Percentiles rank a stretch among this genome's conserved stretches.
These are phyloP conservation scores for Apogon talboti DNA, from an alignment of 2,797 vertebrate species.

Conservation along the genomic window DNA sequence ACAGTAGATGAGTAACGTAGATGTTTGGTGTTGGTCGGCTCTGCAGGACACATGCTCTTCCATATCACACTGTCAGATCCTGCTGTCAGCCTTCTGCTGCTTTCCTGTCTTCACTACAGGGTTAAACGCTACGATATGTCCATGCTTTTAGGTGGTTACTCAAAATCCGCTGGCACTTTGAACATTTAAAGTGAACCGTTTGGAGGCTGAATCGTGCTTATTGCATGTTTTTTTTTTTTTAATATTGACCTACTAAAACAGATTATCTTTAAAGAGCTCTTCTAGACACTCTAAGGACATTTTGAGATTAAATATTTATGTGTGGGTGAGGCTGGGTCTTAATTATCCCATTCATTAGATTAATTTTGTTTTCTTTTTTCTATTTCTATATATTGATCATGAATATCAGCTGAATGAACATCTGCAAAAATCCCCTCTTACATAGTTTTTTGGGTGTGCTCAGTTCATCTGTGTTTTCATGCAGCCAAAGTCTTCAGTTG, in stretches of 20 bases:
- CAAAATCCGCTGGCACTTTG: background rate
- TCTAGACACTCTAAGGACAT: background rate
- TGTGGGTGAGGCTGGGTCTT: background rate
- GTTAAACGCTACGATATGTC: constrained; percentile 13
- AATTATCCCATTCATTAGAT: too few relatives aligned
- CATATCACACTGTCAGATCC: constrained; percentile 34
- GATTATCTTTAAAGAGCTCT: too few relatives aligned
- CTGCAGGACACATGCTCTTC: constrained; percentile 8
- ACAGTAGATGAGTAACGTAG: background rate
- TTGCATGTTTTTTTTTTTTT: background rate
- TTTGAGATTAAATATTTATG: background rate
- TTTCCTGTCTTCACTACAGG: constrained; percentile 9
- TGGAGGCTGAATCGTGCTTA: background rate
- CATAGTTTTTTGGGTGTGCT: background rate
- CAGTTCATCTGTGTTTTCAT: constrained; percentile 16
- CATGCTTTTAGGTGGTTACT: background rate
- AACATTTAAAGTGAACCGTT: too few relatives aligned
- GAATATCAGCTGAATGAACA: background rate
- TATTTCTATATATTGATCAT: background rate
- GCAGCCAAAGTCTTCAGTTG: constrained; percentile 3
- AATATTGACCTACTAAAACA: too few relatives aligned
- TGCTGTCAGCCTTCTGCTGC: constrained; percentile 47
- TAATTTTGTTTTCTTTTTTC: too few relatives aligned
- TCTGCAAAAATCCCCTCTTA: background rate
- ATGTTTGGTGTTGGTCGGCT: constrained; percentile 31